Percentiles rank a stretch among this genome's conserved stretches.
Conservation (phyloP, 1,140 invertebrate genomes). For the Bilobella aurantiaca region DNA sequence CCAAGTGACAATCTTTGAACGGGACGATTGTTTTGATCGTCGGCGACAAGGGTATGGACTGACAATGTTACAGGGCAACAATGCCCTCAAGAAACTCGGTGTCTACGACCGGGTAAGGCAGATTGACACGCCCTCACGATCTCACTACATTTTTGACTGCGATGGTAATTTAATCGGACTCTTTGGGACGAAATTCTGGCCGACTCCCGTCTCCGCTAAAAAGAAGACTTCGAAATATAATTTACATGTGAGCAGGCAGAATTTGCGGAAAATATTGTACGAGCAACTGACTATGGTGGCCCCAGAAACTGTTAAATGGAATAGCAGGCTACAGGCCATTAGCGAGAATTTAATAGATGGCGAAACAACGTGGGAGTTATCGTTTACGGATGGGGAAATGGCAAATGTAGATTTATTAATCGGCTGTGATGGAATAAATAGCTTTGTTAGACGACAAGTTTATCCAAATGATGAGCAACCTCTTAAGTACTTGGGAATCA, state of each 20-base stretch:
- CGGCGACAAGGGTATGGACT: neutral
- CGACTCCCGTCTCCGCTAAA: neutral
- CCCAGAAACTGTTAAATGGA: neutral
- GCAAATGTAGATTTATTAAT: neutral
- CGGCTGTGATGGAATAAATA: slow-evolving; percentile 1
- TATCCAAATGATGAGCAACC: neutral
- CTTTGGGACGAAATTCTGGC: neutral
- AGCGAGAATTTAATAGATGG: neutral
- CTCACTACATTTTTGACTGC: neutral
- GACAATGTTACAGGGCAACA: neutral
- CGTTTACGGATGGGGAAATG: neutral
- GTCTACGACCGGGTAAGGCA: neutral
- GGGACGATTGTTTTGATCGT: slow-evolving; percentile 1
- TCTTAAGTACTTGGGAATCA: neutral
- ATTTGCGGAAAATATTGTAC: neutral
- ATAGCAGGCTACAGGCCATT: neutral
- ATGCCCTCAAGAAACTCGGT: neutral
- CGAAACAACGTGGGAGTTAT: neutral
- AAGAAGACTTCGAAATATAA: neutral
- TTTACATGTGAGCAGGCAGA: neutral
- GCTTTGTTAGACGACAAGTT: neutral
- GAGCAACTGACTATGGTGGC: neutral
- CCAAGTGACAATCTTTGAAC: neutral
- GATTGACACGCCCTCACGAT: neutral
- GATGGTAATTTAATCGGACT: neutral